Percentiles rank a stretch among this genome's conserved stretches.
Evolutionary conservation across 2,113 vertebrate species (phyloP).

Genomic region (Cyprinus carpio): DNA sequence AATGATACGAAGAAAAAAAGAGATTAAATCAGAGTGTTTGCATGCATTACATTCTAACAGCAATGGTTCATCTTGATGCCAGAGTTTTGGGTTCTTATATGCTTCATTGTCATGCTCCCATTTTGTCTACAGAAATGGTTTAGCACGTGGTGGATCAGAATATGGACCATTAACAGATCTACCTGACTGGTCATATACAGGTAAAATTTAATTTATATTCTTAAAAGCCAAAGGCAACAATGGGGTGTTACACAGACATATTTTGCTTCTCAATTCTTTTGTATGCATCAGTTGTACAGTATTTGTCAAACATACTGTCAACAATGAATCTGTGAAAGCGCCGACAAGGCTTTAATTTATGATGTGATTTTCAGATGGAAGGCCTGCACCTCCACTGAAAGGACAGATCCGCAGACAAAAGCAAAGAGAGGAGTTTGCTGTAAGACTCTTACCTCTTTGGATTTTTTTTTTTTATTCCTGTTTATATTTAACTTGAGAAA

Average conservation of each 20-base stretch:
- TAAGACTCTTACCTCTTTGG: constrained; percentile 65
- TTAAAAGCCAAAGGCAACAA: too few species aligned
- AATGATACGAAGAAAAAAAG: neutral
- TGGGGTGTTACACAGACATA: too few species aligned
- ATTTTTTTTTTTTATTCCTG: neutral
- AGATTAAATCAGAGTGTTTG: neutral
- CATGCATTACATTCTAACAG: neutral
- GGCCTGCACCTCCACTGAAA: too few species aligned
- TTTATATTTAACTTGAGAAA: neutral
- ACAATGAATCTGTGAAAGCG: too few species aligned
- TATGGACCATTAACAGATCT: constrained; percentile 85
- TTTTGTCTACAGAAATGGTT: constrained; percentile 74
- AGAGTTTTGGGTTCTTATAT: neutral
- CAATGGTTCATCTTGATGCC: neutral
- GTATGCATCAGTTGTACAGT: too few species aligned
- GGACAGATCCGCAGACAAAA: too few species aligned
- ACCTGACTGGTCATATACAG: constrained; percentile 54
- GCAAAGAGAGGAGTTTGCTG: too few species aligned
- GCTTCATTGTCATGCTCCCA: neutral
- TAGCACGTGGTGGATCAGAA: constrained; percentile 75
- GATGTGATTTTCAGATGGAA: too few species aligned
- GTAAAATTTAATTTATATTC: too few species aligned
- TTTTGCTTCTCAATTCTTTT: too few species aligned
- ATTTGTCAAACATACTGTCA: too few species aligned
- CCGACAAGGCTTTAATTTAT: too few species aligned